phyloP scores from a whole-genome alignment of 2,888 invertebrate genomes.

The Agrotis clavis region DNA sequence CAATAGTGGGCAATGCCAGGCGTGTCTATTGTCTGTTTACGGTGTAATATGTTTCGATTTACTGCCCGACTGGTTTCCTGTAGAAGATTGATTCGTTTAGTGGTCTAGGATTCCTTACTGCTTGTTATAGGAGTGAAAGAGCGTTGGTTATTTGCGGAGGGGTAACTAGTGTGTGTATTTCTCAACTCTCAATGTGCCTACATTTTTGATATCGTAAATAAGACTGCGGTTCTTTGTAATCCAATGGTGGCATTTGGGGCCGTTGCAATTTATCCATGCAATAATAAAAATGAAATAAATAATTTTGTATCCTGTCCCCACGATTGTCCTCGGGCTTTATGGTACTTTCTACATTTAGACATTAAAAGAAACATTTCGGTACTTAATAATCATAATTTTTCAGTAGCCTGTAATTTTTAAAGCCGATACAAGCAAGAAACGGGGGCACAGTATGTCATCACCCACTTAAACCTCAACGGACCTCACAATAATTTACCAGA shows the following conservation, averaged over 20 bases:
- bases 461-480: conserved; percentile 43
- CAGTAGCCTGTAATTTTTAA: conserved; percentile 24
- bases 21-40: conserved; percentile 45
- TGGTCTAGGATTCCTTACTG: conserved; percentile 12
- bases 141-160: conserved; percentile 11
- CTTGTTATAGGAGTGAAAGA: conserved; percentile 20
- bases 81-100: conserved; percentile 47
- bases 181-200: not conserved
- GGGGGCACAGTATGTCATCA: conserved; percentile 39
- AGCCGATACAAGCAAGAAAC: conserved; percentile 18
- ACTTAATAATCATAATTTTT: conserved; percentile 21
- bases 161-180: not conserved
- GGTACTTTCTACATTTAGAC: conserved; percentile 22
- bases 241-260: too few relatives aligned
- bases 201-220: not conserved
- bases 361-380: conserved; percentile 29
- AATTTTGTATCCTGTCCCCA: too few relatives aligned
- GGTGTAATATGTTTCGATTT: conserved; percentile 45
- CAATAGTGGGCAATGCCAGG: conserved; percentile 14
- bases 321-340: too few relatives aligned
- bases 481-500: conserved; percentile 34
- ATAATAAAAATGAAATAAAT: too few relatives aligned
- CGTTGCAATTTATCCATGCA: too few relatives aligned
- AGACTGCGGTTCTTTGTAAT: not conserved
- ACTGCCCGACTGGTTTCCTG: conserved; percentile 26